Evolutionary conservation across 1,140 invertebrate species (phyloP), one percentile per base, ranked within the genome.

Genomic region (Micrasema minimum): DNA sequence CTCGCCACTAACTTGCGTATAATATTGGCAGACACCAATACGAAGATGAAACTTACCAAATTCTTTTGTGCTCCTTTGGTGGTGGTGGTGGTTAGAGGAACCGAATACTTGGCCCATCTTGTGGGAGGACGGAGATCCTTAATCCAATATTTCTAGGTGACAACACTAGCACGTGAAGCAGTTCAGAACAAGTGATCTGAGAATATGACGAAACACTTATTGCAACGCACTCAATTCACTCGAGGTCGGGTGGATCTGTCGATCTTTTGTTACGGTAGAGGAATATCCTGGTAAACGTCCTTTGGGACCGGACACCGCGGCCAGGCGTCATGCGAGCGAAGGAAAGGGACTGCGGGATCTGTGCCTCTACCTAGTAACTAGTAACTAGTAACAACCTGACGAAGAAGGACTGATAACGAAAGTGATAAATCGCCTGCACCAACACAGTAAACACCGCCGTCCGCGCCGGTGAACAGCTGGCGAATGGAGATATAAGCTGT

Each of bases 101-200:
- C 72, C 72, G 57, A 74, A 74, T n/a, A 68, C 66, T 55, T 74
- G 72, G 20, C 72, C 72, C 72, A 74, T 74, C 14, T 26, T 45
- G 50, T n/a, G 41, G 22, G 50, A 53, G 10, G 51, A 55, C 12
- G 26, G 16, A 31, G n/a, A 55, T 35, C 51, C 51, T 55, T 37
- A 55, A 55, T 37, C 51, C 51, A 31, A 55, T 31, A 7, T 7
- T 10, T 20, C 7, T 5, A 26, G 23, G 37, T 59, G 55, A 41
- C 55, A 59, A 59, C 55, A 59, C 55, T 12, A 51, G 5, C 3
- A 4, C 26, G n/a, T 4, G n/a, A n/a, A 7, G 2, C 26, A 31
- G 7, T 31, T 31, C 26, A 7, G 7, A 4, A 31, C 26, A 7
- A 31, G 3, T 31, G 26, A 31, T 31, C 26, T 31, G 26, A 31